Conservation (phyloP, 2,888 invertebrate genomes). For the Diaperis boleti region DNA sequence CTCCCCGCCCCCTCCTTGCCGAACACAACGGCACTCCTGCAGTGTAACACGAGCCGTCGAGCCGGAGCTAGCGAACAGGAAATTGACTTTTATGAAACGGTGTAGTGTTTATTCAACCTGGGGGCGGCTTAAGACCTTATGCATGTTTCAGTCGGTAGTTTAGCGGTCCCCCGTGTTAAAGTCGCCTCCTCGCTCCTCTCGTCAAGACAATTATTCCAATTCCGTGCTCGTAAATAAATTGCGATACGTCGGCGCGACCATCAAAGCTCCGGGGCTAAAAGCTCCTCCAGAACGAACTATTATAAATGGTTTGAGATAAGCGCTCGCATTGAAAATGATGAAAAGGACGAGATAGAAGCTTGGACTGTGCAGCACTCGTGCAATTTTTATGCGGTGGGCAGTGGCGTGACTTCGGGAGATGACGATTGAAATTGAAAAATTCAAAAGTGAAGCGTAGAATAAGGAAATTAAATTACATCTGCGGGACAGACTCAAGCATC, state of each 20-base stretch:
- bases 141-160: constrained; percentile 45
- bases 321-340: constrained; percentile 26
- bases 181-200: constrained; percentile 4
- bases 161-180: constrained; percentile 1
- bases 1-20: neutral
- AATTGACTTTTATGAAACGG: constrained; percentile 61
- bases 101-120: constrained; percentile 59
- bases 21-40: neutral
- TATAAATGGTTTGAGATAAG: constrained; percentile 33
- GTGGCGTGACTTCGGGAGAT: too few species aligned
- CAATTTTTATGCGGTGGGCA: constrained; percentile 17
- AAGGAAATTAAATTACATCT: too few species aligned
- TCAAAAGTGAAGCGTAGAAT: too few species aligned
- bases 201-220: constrained; percentile 28
- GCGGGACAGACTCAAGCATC: too few species aligned
- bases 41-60: neutral
- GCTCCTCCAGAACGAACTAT: constrained; percentile 31
- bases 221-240: constrained; percentile 23
- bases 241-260: constrained; percentile 4
- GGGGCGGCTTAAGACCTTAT: constrained; percentile 55
- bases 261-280: constrained; percentile 19
- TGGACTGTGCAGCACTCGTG: constrained; percentile 5
- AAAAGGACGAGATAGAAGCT: constrained; percentile 15
- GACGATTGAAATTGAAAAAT: too few species aligned
- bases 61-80: constrained; percentile 49